Conservation (phyloP, 2,888 invertebrate species). For the Lucinisca nassula region DNA sequence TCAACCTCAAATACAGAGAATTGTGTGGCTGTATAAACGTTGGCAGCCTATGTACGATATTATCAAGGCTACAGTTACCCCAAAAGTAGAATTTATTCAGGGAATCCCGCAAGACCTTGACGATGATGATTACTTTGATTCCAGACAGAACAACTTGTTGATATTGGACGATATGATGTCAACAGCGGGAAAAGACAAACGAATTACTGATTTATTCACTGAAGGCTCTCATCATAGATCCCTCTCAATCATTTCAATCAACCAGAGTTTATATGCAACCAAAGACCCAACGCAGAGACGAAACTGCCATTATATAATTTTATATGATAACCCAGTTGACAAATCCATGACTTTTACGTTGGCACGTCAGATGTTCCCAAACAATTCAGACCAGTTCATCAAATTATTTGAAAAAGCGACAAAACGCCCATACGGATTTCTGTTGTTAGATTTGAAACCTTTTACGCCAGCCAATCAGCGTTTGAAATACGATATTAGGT, state of each 20-base stretch:
- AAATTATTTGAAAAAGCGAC: conserved; percentile 2
- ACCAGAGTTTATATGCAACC: conserved; percentile 23
- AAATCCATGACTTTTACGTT: conserved; percentile 16
- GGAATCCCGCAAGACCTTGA: conserved; percentile 51
- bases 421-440: not conserved
- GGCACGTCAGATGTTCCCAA: conserved; percentile 28
- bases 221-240: conserved; percentile 41
- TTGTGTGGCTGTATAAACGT: not conserved
- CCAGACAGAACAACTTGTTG: conserved; percentile 51
- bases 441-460: conserved; percentile 17
- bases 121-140: conserved; percentile 52
- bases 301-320: conserved; percentile 35
- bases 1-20: not conserved
- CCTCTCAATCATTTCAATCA: not conserved
- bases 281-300: conserved; percentile 33
- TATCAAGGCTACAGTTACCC: conserved; percentile 27
- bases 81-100: conserved; percentile 57
- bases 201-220: conserved; percentile 48
- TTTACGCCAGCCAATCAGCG: not conserved
- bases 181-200: conserved; percentile 29
- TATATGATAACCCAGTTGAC: conserved; percentile 44
- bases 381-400: not conserved
- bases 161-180: conserved; percentile 44
- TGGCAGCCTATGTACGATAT: conserved; percentile 48
- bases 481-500: not conserved